Percentiles rank a stretch among this genome's conserved stretches.
Evolutionary conservation across 1,140 invertebrate genomes (phyloP).

Genomic region (Matsumurasca onukii): DNA sequence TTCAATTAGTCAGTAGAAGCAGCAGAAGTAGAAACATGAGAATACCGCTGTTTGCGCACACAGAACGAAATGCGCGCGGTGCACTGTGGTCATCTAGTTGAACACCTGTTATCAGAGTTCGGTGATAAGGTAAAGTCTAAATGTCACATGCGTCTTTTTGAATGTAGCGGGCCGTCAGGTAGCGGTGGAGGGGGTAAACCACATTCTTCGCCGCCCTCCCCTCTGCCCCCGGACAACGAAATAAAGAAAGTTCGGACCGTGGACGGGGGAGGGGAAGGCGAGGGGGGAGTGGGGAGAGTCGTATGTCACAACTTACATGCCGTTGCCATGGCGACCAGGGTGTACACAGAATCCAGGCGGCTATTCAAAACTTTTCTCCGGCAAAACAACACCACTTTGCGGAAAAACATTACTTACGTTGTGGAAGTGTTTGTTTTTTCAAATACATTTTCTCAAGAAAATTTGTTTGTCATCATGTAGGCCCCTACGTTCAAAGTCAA

Average conservation of each 20-base stretch:
- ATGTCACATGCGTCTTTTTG: conserved; percentile 32
- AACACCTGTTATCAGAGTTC: conserved; percentile 36
- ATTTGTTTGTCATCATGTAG: too few species aligned
- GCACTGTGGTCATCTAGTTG: too few species aligned
- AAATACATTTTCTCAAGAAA: too few species aligned
- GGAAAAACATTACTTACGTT: too few species aligned
- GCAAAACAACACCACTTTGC: too few species aligned
- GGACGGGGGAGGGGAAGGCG: not conserved
- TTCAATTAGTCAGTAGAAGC: too few species aligned
- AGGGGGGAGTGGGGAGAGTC: conserved; percentile 22
- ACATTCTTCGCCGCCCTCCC: conserved; percentile 22
- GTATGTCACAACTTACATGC: conserved; percentile 42
- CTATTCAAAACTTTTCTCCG: conserved; percentile 15
- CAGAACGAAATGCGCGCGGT: too few species aligned
- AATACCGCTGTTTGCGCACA: too few species aligned
- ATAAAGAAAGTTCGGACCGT: conserved; percentile 27
- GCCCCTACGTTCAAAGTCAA: too few species aligned
- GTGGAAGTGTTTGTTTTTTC: too few species aligned
- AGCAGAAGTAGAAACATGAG: too few species aligned
- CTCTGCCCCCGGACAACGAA: not conserved
- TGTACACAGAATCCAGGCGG: conserved; percentile 20
- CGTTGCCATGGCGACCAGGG: conserved; percentile 48
- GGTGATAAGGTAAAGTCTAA: conserved; percentile 27
- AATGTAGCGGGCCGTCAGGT: conserved; percentile 34
- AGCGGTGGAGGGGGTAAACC: conserved; percentile 38